Evolutionary conservation across 2,113 vertebrate genomes (phyloP).

Genomic region (Copsychus sechellarum): DNA sequence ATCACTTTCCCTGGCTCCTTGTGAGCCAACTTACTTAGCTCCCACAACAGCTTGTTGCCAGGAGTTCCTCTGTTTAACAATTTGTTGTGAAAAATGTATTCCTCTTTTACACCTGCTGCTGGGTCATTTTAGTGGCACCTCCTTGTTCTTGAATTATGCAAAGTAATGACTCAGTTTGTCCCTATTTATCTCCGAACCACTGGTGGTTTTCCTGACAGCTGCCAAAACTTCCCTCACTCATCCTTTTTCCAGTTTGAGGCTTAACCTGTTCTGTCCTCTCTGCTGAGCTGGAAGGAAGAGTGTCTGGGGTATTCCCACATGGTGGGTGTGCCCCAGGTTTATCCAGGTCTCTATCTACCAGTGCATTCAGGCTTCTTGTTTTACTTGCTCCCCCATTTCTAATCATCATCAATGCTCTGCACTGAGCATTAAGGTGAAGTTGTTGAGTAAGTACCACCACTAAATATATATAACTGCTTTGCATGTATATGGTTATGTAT

Average conservation of each 20-base stretch:
- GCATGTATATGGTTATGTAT: no score
- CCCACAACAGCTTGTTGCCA: not conserved
- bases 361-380: not conserved
- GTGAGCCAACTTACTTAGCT: not conserved
- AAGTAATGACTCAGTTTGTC: not conserved
- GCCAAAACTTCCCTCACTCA: not conserved
- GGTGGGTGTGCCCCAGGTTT: not conserved
- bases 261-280: not conserved
- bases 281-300: not conserved
- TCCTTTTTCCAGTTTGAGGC: not conserved
- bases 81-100: not conserved
- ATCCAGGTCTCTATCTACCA: not conserved
- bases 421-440: not conserved
- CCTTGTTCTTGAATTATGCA: not conserved
- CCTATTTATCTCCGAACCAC: not conserved
- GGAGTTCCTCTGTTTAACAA: not conserved
- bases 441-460: not conserved
- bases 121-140: not conserved
- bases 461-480: not conserved
- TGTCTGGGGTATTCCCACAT: fast-evolving
- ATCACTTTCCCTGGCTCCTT: not conserved
- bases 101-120: not conserved
- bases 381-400: not conserved
- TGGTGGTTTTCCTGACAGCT: not conserved
- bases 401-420: not conserved